Conservation (phyloP, 2,113 vertebrate species). For the Pseudorhombus dupliciocellatus region DNA sequence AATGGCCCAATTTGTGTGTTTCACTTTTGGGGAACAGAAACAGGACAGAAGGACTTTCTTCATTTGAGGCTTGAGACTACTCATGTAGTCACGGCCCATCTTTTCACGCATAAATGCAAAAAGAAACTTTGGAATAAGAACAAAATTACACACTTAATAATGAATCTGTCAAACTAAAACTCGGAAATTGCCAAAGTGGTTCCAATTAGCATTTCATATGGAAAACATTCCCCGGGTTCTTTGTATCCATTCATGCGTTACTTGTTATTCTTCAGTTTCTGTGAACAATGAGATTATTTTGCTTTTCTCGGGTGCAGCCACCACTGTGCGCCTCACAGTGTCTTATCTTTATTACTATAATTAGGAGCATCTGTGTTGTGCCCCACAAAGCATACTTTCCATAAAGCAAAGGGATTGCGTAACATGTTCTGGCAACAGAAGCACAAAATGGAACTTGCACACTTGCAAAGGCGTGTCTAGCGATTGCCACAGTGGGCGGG, state of each 20-base stretch:
- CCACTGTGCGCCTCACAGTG: neutral
- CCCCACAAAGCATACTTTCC: constrained; percentile 18
- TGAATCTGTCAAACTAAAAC: neutral
- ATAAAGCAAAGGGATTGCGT: constrained; percentile 54
- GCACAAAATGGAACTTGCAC: constrained; percentile 36
- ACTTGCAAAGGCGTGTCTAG: constrained; percentile 29
- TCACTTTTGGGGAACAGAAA: too few species aligned
- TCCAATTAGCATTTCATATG: neutral
- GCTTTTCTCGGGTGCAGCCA: constrained; percentile 1
- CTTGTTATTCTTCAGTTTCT: constrained; percentile 1
- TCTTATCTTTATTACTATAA: constrained; percentile 64
- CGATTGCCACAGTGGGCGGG: constrained; percentile 31
- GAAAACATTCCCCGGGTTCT: neutral
- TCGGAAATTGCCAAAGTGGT: neutral
- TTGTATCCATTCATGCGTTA: neutral
- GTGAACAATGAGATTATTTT: neutral
- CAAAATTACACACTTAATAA: neutral
- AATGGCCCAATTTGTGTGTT: too few species aligned
- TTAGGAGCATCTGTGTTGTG: constrained; percentile 43
- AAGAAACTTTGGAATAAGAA: too few species aligned
- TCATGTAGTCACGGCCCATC: too few species aligned
- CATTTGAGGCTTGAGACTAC: too few species aligned
- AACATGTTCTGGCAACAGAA: constrained; percentile 38
- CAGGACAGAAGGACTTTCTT: too few species aligned
- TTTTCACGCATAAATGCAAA: too few species aligned